A percentile compares a stretch with the other conserved stretches of the same genome.
Conservation (phyloP, 2,797 vertebrate genomes). For the Sphenopsis melanotis region DNA sequence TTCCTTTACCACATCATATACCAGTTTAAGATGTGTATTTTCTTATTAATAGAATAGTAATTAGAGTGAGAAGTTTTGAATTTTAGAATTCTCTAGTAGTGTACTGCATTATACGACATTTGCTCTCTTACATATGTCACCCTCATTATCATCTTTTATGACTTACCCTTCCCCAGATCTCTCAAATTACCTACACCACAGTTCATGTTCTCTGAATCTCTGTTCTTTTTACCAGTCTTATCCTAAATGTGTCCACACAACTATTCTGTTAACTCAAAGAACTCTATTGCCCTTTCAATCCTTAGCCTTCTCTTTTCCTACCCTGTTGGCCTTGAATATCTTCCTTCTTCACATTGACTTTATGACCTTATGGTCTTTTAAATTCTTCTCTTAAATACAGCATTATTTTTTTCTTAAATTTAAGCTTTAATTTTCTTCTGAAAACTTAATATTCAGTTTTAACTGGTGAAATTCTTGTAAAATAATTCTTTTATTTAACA, state of each 20-base stretch:
- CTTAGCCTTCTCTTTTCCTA: background rate
- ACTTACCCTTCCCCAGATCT: background rate
- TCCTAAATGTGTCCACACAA: background rate
- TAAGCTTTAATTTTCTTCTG: background rate
- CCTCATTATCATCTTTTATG: background rate
- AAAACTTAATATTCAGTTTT: background rate
- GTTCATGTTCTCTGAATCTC: background rate
- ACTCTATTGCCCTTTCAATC: background rate
- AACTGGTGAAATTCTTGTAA: background rate
- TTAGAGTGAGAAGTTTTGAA: background rate
- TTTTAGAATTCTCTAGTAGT: background rate
- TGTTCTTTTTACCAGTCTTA: background rate
- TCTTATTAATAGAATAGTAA: slow-evolving; percentile 26
- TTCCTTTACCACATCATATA: background rate
- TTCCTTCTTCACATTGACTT: background rate
- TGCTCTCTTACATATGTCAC: background rate
- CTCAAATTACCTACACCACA: background rate
- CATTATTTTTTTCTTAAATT: background rate
- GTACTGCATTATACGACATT: background rate
- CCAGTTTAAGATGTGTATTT: background rate
- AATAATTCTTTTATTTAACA: background rate
- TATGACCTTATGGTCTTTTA: background rate
- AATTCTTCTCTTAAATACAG: background rate
- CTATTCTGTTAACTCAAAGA: background rate
- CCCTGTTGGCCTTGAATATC: background rate